phyloP scores from a whole-genome alignment of 2,797 vertebrate genomes.

The Pantherophis vulpinus region DNA sequence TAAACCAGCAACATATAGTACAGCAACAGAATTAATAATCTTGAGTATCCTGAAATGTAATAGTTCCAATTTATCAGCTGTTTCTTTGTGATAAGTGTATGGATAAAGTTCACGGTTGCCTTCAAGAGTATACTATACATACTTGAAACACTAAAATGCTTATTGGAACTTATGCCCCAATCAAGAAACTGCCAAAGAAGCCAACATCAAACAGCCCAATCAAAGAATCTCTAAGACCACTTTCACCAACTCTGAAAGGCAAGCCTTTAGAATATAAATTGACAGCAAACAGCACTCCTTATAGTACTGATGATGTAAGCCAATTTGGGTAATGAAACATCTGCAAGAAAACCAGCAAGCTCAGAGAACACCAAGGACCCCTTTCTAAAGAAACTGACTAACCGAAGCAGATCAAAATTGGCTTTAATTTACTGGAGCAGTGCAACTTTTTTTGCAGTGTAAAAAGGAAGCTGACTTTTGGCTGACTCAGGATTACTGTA shows the following conservation, averaged over 20 bases:
- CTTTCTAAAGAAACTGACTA: not conserved
- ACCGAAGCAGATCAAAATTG: not conserved
- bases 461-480: slow-evolving; percentile 6
- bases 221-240: not conserved
- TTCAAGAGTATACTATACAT: not conserved
- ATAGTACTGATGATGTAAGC: not conserved
- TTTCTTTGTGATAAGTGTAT: not conserved
- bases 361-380: not conserved
- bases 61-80: not conserved
- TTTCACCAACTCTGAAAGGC: not conserved
- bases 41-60: not conserved
- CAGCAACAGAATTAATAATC: not conserved
- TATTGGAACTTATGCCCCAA: not conserved
- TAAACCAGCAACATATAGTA: not conserved
- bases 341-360: not conserved
- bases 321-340: not conserved
- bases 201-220: not conserved
- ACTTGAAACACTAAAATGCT: not conserved
- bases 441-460: not conserved
- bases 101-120: not conserved
- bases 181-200: not conserved
- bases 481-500: not conserved
- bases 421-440: not conserved
- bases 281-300: not conserved
- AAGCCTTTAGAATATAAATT: not conserved